These are phyloP conservation scores for Molossus alvarezi DNA, from an alignment of 2,797 vertebrate species.

Conservation along the genomic window DNA sequence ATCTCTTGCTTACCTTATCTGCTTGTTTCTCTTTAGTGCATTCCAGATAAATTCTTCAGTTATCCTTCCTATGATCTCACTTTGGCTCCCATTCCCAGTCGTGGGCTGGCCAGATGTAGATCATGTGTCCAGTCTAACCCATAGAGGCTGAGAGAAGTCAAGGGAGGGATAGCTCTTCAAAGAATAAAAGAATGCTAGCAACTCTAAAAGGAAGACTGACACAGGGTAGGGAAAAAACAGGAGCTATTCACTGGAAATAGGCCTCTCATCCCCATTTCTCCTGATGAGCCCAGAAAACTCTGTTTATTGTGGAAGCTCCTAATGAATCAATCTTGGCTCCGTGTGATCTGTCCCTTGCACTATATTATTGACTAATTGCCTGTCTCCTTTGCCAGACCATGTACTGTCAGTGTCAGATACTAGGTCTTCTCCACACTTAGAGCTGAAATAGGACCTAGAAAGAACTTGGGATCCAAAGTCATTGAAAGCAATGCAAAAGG, in stretches of 20 bases:
- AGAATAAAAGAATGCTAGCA: neutral
- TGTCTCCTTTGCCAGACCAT: neutral
- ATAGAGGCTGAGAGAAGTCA: neutral
- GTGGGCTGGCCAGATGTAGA: neutral
- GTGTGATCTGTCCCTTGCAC: constrained; percentile 32
- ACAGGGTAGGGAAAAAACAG: neutral
- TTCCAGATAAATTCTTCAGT: neutral
- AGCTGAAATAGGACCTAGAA: neutral
- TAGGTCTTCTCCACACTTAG: neutral
- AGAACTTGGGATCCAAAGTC: neutral
- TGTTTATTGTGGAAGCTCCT: neutral
- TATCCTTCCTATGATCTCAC: neutral
- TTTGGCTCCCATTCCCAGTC: neutral
- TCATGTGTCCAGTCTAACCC: neutral
- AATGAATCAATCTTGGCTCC: constrained; percentile 29
- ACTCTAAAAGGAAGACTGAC: neutral
- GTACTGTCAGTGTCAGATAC: neutral
- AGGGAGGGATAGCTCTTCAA: neutral
- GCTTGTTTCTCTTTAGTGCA: neutral
- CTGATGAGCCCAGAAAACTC: neutral
- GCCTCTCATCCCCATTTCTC: neutral
- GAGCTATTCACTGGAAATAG: neutral
- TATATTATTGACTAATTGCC: constrained; percentile 52
- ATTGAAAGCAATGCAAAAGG: neutral
- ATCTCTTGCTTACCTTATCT: neutral